Evolutionary conservation across 2,888 invertebrate genomes (phyloP), one percentile per base, ranked within the genome.

Genomic region (Agriopis leucophaearia): DNA sequence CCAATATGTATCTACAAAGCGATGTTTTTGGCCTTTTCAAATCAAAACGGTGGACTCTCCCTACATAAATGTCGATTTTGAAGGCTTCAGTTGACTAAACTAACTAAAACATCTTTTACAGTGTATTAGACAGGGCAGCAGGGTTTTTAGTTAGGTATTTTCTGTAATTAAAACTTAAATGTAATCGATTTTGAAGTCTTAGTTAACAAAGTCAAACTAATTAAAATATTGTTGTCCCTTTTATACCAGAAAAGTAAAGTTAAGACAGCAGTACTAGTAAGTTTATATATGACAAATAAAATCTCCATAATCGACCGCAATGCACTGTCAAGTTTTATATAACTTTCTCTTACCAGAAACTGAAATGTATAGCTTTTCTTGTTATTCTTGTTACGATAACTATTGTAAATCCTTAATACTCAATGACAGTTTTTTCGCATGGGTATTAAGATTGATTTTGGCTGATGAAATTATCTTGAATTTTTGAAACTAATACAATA

Each of bases 1-100:
- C 87, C 86, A 74, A 77, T 88, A 92, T 92, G n/a, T 27, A 27
- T 27, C 72, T 91, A 92, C 92, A 92, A 90, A 91, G 90, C 90
- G 76, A 81, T 81, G 66, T 89, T 87, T 92, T 92, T 92, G 91
- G 91, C 90, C 88, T 87, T 83, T 86, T 84, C 55, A 89, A 85
- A 54, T 18, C 87, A 83, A 79, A 79, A 89, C 92, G 90, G 91
- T 91, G 88, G 88, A 87, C 83, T 80, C n/a, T 80, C 81, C 83
- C 83, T 86, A 65, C 48, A 54, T 16, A 44, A 42, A 13, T 55
- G 55, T 42, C 42, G 42, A 27, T 42, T 40, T 55, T 55, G 9
- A 16, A 40, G 27, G 42, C 15, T 55, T 44, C 12, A 9, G 15
- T 16, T 27, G 52, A 54, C 27, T 35, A 7, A 35, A 51, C 51